Conservation (phyloP, 2,797 vertebrate species). For the Petrocephalus schoutedeni region DNA sequence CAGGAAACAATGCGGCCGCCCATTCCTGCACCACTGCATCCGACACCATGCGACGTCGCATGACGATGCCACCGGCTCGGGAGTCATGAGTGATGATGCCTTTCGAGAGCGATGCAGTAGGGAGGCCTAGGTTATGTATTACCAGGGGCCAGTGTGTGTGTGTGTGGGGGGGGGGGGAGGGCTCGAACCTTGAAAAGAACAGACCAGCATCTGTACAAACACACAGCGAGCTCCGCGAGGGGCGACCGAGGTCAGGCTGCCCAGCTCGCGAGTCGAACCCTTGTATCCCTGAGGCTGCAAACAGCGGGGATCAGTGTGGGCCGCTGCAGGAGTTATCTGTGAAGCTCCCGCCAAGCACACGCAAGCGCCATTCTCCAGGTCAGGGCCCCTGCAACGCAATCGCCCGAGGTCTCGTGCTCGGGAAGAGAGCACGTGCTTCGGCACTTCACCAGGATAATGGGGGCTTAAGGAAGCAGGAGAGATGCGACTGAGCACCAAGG, state of each 20-base stretch:
- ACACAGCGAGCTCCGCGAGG: conserved; percentile 1
- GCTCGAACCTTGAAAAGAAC: not conserved
- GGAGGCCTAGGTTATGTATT: not conserved
- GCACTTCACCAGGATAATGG: not conserved
- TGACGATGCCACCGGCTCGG: not conserved
- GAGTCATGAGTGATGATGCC: not conserved
- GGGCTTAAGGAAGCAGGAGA: not conserved
- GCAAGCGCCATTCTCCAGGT: not conserved
- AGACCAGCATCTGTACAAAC: conserved; percentile 24
- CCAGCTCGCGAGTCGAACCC: conserved; percentile 12
- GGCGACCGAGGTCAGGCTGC: not conserved
- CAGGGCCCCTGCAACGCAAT: not conserved
- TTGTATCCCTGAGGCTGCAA: not conserved
- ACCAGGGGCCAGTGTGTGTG: not conserved
- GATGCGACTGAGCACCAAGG: not conserved
- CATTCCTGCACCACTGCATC: not conserved
- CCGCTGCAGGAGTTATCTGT: not conserved
- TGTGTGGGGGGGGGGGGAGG: not conserved
- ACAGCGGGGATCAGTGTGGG: not conserved
- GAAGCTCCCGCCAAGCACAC: not conserved
- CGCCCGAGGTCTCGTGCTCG: not conserved
- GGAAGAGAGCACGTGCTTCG: not conserved
- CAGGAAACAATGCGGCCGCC: not conserved
- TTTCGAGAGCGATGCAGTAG: not conserved
- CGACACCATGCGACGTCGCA: not conserved